Conservation (phyloP, 2,888 invertebrate genomes). For the Synanthedon vespiformis region DNA sequence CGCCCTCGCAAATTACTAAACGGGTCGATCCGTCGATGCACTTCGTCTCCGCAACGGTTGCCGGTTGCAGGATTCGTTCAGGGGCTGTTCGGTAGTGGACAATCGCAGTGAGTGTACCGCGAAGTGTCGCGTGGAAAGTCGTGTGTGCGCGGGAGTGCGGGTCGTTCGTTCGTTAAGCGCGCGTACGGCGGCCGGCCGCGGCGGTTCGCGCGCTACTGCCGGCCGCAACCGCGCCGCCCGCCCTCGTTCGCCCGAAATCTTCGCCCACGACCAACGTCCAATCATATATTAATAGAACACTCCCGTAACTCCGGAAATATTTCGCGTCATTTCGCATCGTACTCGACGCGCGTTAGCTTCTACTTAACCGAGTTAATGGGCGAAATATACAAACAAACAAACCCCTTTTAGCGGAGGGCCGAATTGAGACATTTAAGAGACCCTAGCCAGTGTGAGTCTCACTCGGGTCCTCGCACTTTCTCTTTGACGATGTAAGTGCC, state of each 20-base stretch:
- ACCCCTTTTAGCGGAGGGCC: too few relatives aligned
- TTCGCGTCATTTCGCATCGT: conserved; percentile 69
- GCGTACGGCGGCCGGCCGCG: conserved; percentile 67
- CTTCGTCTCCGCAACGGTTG: conserved; percentile 12
- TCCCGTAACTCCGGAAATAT: conserved; percentile 70
- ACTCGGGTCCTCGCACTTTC: too few relatives aligned
- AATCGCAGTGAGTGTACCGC: conserved; percentile 18
- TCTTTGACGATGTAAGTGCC: too few relatives aligned
- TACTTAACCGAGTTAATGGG: neutral
- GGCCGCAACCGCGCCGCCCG: conserved; percentile 18
- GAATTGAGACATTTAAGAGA: too few relatives aligned
- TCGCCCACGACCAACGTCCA: conserved; percentile 65
- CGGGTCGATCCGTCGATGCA: conserved; percentile 36
- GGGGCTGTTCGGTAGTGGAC: conserved; percentile 44
- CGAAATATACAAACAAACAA: too few relatives aligned
- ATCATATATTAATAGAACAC: conserved; percentile 69
- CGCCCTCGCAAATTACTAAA: conserved; percentile 56
- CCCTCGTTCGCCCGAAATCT: conserved; percentile 38
- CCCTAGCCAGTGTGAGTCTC: too few relatives aligned
- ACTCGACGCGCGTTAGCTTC: conserved; percentile 21
- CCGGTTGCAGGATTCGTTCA: conserved; percentile 14
- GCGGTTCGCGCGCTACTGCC: conserved; percentile 67
- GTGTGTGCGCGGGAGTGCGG: conserved; percentile 64
- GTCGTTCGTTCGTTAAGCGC: conserved; percentile 71
- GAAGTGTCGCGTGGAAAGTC: conserved; percentile 33